Evolutionary conservation across 2,113 vertebrate genomes (phyloP).

Genomic region (Rynchops niger): DNA sequence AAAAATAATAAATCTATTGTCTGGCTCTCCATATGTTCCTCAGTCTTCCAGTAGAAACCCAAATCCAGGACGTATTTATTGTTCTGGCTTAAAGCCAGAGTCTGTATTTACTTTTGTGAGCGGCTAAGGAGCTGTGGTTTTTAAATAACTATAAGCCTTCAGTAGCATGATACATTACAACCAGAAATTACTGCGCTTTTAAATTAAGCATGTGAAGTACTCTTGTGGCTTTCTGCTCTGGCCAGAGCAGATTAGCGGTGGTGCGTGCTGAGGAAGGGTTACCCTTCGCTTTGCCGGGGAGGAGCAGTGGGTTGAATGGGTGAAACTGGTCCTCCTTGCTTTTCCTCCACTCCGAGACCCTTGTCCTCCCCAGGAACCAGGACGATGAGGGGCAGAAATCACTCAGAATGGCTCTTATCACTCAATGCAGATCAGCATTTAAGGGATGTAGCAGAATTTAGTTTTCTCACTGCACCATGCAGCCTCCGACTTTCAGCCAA

Average conservation of each 20-base stretch:
- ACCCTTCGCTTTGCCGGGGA: not conserved
- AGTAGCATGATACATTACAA: slow-evolving; percentile 37
- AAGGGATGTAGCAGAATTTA: not conserved
- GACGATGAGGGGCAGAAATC: not conserved
- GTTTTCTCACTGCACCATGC: not conserved
- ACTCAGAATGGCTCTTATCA: not conserved
- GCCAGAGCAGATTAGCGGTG: not conserved
- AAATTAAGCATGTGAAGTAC: slow-evolving; percentile 17
- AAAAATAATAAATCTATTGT: slow-evolving; percentile 23
- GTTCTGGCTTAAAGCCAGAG: slow-evolving; percentile 16
- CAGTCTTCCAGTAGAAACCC: not conserved
- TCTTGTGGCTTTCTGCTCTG: slow-evolving; percentile 31
- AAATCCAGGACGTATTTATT: not conserved
- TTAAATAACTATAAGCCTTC: slow-evolving; percentile 24
- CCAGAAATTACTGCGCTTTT: slow-evolving; percentile 16
- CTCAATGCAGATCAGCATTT: not conserved
- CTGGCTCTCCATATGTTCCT: slow-evolving; percentile 9
- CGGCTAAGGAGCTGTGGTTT: slow-evolving; percentile 12
- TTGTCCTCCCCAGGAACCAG: not conserved
- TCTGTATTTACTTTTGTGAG: slow-evolving; percentile 22
- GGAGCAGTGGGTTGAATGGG: not conserved
- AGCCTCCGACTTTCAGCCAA: not conserved
- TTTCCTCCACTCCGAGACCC: not conserved
- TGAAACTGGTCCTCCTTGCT: not conserved
- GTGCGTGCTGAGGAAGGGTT: not conserved